Percentiles rank a stretch among this genome's conserved stretches.
Conservation (phyloP, 2,797 vertebrate species). For the Discoglossus pictus region DNA sequence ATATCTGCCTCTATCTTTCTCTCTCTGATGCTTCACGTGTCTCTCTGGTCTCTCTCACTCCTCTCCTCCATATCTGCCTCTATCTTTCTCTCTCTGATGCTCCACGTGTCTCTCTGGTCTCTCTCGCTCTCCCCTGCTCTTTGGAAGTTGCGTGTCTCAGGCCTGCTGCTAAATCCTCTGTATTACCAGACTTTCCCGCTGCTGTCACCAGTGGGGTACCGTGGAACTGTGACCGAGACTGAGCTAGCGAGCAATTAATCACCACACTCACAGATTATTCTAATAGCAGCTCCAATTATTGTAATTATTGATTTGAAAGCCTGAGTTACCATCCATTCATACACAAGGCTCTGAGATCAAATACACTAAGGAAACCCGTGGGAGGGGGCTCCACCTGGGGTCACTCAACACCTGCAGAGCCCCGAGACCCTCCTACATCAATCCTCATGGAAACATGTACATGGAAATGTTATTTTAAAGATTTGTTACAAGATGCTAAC, state of each 20-base stretch:
- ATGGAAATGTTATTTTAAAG: no score
- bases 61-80: background rate
- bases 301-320: constrained; percentile 51
- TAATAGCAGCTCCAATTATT: constrained; percentile 49
- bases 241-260: constrained; percentile 43
- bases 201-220: constrained; percentile 38
- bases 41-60: background rate
- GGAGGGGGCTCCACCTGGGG: constrained; percentile 14
- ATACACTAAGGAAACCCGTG: constrained; percentile 26
- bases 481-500: no score
- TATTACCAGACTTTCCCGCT: constrained; percentile 47
- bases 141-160: constrained; percentile 22
- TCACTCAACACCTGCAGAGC: constrained; percentile 22
- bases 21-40: background rate
- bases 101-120: no score
- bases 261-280: constrained; percentile 47
- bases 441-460: no score
- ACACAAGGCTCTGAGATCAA: constrained; percentile 27
- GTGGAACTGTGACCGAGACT: constrained; percentile 37
- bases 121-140: background rate
- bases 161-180: constrained; percentile 49
- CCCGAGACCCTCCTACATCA: no score
- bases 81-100: constrained; percentile 6
- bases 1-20: background rate
- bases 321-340: constrained; percentile 36